Evolutionary conservation across 1,140 invertebrate species (phyloP), one percentile per base, ranked within the genome.

Genomic region (Drosophila sproati): DNA sequence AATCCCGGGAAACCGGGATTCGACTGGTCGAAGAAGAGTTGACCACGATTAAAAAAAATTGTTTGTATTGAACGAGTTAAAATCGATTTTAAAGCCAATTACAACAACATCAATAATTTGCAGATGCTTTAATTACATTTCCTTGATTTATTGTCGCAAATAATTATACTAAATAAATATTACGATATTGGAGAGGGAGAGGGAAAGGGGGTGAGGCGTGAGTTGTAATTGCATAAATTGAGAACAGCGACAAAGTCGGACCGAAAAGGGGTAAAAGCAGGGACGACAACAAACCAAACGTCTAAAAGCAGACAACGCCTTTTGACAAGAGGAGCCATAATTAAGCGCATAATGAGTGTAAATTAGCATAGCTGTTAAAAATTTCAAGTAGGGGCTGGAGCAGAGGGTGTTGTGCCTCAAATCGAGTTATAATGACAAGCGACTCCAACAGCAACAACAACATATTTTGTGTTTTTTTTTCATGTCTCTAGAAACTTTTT

Each of bases 341-440:
- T 86, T 82, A 87, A 62, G 54, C 56, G 50, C 71, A 80, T 77
- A 83, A 83, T 85, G 77, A 67, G 68, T 59, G 31, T 28, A 74
- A 88, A 87, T 88, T 80, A 82, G 73, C 67, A 77, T 64, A 62
- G 52, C 72, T 78, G 74, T 50, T 80, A 59, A 54, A 76, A 80
- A 66, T 72, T 51, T 59, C 35, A 61, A 75, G 56, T 32, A 52
- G 34, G 3, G 8, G n/a, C 5, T 6, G 1, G 32, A 4, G 45
- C 2, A 0, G 32, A 54, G 12, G 6, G 47, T 5, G 6, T 8
- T 48, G 50, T 52, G 32, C 10, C 32, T 39, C 39, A 68, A 87
- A 87, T 77, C 79, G 80, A 87, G 82, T 88, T 88, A 78, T 62
- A 72, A 74, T 82, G 69, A 73, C 83, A 83, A 66, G 63, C 35